Conservation (phyloP, 2,888 invertebrate genomes). For the Drosophila heteroneura region DNA sequence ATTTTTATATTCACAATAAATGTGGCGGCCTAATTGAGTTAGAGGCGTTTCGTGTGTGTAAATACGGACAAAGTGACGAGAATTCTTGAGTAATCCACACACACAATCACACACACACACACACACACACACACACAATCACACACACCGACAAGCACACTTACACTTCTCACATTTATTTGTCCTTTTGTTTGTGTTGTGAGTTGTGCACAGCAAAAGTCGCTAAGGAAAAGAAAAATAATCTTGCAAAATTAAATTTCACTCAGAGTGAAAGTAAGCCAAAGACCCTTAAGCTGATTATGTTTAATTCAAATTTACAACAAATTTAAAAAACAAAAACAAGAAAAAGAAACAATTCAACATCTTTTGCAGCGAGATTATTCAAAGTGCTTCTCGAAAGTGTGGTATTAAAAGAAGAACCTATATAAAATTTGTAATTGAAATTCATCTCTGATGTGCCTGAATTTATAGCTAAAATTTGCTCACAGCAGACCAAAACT, state of each 20-base stretch:
- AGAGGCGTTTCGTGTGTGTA: slow-evolving; percentile 56
- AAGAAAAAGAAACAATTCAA: background rate
- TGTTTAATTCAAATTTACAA: slow-evolving; percentile 23
- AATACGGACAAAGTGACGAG: slow-evolving; percentile 48
- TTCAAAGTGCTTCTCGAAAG: background rate
- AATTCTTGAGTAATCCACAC: slow-evolving; percentile 31
- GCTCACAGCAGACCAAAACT: background rate
- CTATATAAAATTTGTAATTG: background rate
- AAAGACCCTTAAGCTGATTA: slow-evolving; percentile 45
- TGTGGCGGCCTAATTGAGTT: slow-evolving; percentile 59
- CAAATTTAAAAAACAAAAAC: background rate
- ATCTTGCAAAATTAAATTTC: slow-evolving; percentile 13
- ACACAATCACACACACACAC: background rate
- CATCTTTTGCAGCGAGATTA: background rate
- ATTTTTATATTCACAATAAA: slow-evolving; percentile 62
- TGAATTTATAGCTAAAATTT: background rate
- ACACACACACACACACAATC: background rate
- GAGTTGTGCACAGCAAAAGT: slow-evolving; percentile 23
- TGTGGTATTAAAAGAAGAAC: background rate
- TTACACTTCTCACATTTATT: slow-evolving; percentile 9
- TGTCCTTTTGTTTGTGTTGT: slow-evolving; percentile 32
- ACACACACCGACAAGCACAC: background rate
- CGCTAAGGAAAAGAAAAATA: slow-evolving; percentile 15
- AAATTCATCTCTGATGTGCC: background rate
- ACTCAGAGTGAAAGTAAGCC: slow-evolving; percentile 9